Evolutionary conservation across 2,113 vertebrate species (phyloP).

Genomic region (Vulpes vulpes): DNA sequence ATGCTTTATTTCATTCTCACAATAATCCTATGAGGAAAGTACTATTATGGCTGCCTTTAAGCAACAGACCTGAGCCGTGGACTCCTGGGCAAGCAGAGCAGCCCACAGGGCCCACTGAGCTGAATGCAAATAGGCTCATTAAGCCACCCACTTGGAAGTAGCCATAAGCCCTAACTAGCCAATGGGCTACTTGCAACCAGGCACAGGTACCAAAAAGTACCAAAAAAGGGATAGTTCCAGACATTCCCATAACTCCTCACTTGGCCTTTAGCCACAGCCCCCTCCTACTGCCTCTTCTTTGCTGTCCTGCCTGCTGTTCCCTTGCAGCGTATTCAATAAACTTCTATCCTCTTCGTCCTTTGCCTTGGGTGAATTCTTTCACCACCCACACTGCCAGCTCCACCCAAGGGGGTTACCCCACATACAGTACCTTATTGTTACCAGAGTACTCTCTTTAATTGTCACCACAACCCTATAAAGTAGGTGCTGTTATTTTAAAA

Average conservation of each 20-base stretch:
- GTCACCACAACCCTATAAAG: not conserved
- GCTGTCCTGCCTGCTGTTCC: not conserved
- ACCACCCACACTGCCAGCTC: not conserved
- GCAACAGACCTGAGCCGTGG: too few relatives aligned
- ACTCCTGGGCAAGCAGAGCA: too few relatives aligned
- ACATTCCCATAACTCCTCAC: not conserved
- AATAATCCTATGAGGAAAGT: not conserved
- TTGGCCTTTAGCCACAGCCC: not conserved
- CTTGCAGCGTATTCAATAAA: not conserved
- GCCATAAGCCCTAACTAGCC: not conserved
- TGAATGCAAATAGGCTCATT: too few relatives aligned
- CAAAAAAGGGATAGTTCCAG: not conserved
- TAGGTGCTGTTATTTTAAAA: not conserved
- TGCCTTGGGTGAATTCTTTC: not conserved
- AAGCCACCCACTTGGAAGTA: too few relatives aligned
- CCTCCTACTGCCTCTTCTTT: not conserved
- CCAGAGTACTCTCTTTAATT: not conserved
- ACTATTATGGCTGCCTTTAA: not conserved
- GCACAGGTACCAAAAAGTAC: not conserved
- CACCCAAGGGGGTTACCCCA: not conserved
- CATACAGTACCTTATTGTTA: not conserved
- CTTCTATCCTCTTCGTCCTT: not conserved
- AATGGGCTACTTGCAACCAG: not conserved
- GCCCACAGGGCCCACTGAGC: too few relatives aligned
- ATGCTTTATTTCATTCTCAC: not conserved